Base-by-base conservation (phyloP, 2,888 invertebrate genomes). In the Drosophila meridiana region DNA sequence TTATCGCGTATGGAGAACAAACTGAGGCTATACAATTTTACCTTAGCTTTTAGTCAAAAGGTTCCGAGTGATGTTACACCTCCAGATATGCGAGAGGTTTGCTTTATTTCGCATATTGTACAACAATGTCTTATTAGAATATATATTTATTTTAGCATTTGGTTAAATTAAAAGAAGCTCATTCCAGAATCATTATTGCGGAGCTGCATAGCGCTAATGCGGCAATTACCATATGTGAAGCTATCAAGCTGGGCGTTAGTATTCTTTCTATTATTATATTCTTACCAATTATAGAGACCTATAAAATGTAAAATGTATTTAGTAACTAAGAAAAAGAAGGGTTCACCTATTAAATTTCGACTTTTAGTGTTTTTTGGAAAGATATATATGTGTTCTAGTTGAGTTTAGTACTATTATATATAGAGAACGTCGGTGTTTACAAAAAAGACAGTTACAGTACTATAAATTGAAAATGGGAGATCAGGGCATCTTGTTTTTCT, bases 151-250 rank as follows among this genome's bases (percentile, higher is more conserved):
- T 47, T 14, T 87, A 96, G 95, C 95, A 96, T 90, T 92, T 96
- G 77, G 93, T 94, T 82, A 95, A 96, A 76, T 91, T 97, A 76
- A 95, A 95, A 80, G 93, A 93, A 48, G 95, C 95, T 69, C 94
- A 95, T 67, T 96, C 96, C 0, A 95, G 95, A 80, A 96, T 98
- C 42, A 95, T 98, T 61, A 96, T 97, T 78, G 96, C 97, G 8
- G 96, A 97, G 91, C 95, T 96, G 57, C 96, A 96, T 88, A 97
- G 96, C 83, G 94, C 95, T 78, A 95, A 95, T 30, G 96, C 95
- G 7, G 94, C 97, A 40, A 95, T 95, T 65, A 96, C 97, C 14
- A 95, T 98, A 95, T 98, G 98, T 91, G 96, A 97, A 90, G 98
- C 97, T 0, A 84, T 81, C n/a, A 84, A 92, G 48, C 75, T 93